A percentile compares a stretch with the other conserved stretches of the same genome.
These are phyloP conservation scores for Lepidothrix coronata DNA, from an alignment of 2,113 vertebrate genomes.

Conservation along the genomic window DNA sequence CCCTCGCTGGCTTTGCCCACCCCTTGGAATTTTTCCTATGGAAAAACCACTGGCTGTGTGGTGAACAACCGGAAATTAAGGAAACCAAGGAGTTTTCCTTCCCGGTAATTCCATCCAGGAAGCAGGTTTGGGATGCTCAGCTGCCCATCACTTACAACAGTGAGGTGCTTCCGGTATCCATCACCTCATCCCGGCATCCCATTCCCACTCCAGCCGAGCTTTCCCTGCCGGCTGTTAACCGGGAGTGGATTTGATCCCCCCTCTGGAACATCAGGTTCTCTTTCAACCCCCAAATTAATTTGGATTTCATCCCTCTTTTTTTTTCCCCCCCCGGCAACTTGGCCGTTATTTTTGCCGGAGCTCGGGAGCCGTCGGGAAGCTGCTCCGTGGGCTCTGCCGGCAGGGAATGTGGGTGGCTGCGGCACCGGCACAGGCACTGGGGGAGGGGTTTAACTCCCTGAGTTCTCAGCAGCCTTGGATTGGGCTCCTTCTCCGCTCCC, in stretches of 20 bases:
- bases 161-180: background rate
- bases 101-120: background rate
- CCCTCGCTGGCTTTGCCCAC: background rate
- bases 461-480: background rate
- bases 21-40: background rate
- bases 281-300: background rate
- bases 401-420: constrained; percentile 40
- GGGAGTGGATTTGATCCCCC: background rate
- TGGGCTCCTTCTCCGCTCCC: background rate
- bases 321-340: background rate
- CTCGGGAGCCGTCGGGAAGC: background rate
- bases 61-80: background rate
- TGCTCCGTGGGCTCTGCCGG: constrained; percentile 27
- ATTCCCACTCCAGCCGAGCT: background rate
- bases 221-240: background rate
- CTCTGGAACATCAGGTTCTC: background rate
- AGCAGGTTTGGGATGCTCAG: background rate
- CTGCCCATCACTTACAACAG: background rate
- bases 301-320: background rate
- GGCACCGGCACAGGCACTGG: background rate
- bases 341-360: constrained; percentile 29
- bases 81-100: background rate
- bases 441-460: background rate
- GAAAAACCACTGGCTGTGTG: background rate
- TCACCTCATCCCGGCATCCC: background rate